A percentile compares a stretch with the other conserved stretches of the same genome.
phyloP scores from a whole-genome alignment of 1,140 invertebrate genomes.

The Pseudomyrmex flavicornis region DNA sequence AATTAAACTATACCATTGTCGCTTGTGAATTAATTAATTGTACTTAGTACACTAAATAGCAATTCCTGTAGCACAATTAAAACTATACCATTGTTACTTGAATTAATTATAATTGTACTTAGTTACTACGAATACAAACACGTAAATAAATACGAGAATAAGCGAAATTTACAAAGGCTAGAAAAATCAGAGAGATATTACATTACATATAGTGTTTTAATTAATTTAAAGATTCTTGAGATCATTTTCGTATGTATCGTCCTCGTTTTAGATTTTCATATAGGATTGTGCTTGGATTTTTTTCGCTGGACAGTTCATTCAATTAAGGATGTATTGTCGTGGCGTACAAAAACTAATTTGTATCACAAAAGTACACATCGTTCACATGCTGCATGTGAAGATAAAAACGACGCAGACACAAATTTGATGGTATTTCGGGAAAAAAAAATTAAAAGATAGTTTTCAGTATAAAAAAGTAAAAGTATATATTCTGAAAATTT shows the following conservation, averaged over 20 bases:
- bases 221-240: slow-evolving; percentile 82
- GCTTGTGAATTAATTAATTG: no score
- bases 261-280: slow-evolving; percentile 5
- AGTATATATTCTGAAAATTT: no score
- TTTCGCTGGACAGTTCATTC: slow-evolving; percentile 21
- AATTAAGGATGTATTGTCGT: slow-evolving; percentile 8
- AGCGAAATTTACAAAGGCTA: slow-evolving; percentile 82
- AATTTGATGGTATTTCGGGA: no score
- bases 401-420: no score
- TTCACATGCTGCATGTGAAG: no score
- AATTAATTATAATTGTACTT: slow-evolving; percentile 63
- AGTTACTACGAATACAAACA: slow-evolving; percentile 75
- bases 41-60: no score
- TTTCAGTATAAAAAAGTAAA: no score
- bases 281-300: slow-evolving; percentile 60
- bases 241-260: slow-evolving; percentile 79
- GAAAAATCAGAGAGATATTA: slow-evolving; percentile 71
- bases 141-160: slow-evolving; percentile 83
- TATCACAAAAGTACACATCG: no score
- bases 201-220: slow-evolving; percentile 75
- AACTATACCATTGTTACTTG: slow-evolving; percentile 55
- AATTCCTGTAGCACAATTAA: no score
- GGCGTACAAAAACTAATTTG: no score
- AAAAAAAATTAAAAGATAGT: no score
- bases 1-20: no score